A percentile compares a stretch with the other conserved stretches of the same genome.
Evolutionary conservation across 2,888 invertebrate genomes (phyloP).

Genomic region (Leucozona laternaria): DNA sequence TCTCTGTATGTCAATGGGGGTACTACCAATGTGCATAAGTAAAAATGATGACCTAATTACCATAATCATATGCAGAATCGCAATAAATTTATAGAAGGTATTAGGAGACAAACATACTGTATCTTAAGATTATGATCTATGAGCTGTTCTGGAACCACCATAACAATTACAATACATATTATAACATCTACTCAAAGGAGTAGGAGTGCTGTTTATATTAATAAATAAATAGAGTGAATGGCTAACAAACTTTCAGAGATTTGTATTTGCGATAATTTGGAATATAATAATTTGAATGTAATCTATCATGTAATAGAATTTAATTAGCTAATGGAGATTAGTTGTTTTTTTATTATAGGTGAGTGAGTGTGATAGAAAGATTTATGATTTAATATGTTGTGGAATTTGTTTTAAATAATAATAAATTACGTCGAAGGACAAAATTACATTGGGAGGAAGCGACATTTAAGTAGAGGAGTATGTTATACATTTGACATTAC

Average conservation of each 20-base stretch:
- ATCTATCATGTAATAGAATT: slow-evolving; percentile 62
- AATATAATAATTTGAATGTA: slow-evolving; percentile 30
- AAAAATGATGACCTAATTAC: slow-evolving; percentile 80
- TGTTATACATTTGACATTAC: no score
- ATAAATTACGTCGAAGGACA: neutral
- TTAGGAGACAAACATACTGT: slow-evolving; percentile 60
- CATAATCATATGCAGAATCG: slow-evolving; percentile 78
- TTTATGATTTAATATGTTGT: slow-evolving; percentile 19
- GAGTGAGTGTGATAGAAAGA: neutral
- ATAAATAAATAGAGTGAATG: slow-evolving; percentile 40
- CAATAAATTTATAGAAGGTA: slow-evolving; percentile 66
- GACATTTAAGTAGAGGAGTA: no score
- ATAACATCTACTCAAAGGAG: neutral
- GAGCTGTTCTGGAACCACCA: slow-evolving; percentile 3
- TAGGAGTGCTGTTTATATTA: slow-evolving; percentile 44
- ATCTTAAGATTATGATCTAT: slow-evolving; percentile 52
- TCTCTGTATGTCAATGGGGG: slow-evolving; percentile 18
- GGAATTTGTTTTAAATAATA: neutral
- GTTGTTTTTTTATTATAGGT: neutral
- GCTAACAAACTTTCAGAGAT: slow-evolving; percentile 28
- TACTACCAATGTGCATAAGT: slow-evolving; percentile 22
- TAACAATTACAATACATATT: neutral
- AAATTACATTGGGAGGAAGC: neutral
- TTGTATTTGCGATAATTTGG: slow-evolving; percentile 28
- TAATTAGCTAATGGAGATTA: slow-evolving; percentile 45